Base-by-base conservation (phyloP, 2,888 invertebrate species). In the Artemia sp. region DNA sequence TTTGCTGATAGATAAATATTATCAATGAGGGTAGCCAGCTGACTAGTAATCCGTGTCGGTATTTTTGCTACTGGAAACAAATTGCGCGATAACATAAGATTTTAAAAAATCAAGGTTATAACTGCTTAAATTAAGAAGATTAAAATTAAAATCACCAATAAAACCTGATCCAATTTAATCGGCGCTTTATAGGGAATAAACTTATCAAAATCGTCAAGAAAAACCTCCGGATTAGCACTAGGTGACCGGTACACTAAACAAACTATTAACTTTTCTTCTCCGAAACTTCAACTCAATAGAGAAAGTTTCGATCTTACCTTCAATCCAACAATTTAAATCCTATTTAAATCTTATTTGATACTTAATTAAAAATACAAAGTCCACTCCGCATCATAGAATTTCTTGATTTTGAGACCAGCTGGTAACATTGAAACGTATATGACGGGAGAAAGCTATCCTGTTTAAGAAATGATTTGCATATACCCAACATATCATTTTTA, bases 41-140 rank as follows among this genome's bases (percentile, higher is more conserved):
- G 53, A 53, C 53, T 53, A n/a, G 53, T 53, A 53, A 53, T 53
- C 53, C 53, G 12, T 1, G n/a, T 12, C 53, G 53, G 53, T 53
- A 53, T 53, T 53, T 53, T n/a, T 53, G 53, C 53, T 12, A n/a
- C 53, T n/a, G 12, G 53, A n/a, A 53, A 53, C 1, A 53, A 53
- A 53, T 53, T 53, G 53, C n/a, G 53, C 53, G 53, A 53, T n/a
- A 53, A 53, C 53, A 53, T 12, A 1, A n/a, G 53, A 53, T 53
- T 53, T 12, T 12, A 53, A 53, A 53, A 53, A 53, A n/a, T 53
- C 53, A n/a, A 53, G 53, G 53, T 53, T 53, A 53, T 12, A 53
- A 53, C 53, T n/a, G n/a, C 53, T 53, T 53, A 53, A 53, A 53
- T 53, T 53, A 53, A 53, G n/a, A 53, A 53, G 53, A 53, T 53